phyloP scores from a whole-genome alignment of 2,113 vertebrate species.

The Dicentrarchus labrax region DNA sequence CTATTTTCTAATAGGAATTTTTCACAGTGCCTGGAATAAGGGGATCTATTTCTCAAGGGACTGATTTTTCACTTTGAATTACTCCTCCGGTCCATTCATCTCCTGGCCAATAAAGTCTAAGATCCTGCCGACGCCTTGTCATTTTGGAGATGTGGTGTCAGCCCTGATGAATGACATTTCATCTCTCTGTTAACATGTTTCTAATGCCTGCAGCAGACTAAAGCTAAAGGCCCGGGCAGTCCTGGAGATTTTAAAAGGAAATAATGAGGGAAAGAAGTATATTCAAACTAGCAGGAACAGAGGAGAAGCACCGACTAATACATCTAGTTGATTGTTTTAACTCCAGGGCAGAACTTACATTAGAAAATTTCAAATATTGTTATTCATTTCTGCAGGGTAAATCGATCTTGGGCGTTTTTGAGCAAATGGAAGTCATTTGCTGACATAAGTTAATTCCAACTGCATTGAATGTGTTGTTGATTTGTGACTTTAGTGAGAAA shows the following conservation, averaged over 20 bases:
- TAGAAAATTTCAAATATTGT: slow-evolving; percentile 65
- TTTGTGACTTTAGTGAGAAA: slow-evolving; percentile 53
- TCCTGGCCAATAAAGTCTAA: slow-evolving; percentile 73
- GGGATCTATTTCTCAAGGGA: slow-evolving; percentile 72
- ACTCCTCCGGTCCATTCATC: slow-evolving; percentile 73
- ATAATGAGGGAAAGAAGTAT: slow-evolving; percentile 14
- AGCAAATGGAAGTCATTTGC: slow-evolving; percentile 64
- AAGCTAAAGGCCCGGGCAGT: slow-evolving; percentile 40
- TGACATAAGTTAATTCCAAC: slow-evolving; percentile 67
- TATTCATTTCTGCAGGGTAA: slow-evolving; percentile 60
- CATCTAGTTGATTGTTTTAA: slow-evolving; percentile 69
- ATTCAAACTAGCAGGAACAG: slow-evolving; percentile 23
- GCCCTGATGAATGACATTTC: slow-evolving; percentile 74
- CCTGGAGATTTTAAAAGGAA: slow-evolving; percentile 29
- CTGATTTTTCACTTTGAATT: slow-evolving; percentile 81
- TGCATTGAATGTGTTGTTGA: slow-evolving; percentile 56
- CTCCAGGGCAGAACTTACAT: slow-evolving; percentile 61
- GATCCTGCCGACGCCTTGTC: slow-evolving; percentile 71
- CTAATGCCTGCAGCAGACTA: slow-evolving; percentile 47
- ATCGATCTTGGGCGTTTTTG: slow-evolving; percentile 63
- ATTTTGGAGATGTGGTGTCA: slow-evolving; percentile 78
- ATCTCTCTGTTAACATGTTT: slow-evolving; percentile 71
- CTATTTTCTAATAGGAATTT: slow-evolving; percentile 78
- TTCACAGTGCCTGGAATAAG: slow-evolving; percentile 66
- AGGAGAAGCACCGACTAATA: slow-evolving; percentile 49